Conservation (phyloP, 2,113 vertebrate genomes). For the Oreochromis tanganicae region DNA sequence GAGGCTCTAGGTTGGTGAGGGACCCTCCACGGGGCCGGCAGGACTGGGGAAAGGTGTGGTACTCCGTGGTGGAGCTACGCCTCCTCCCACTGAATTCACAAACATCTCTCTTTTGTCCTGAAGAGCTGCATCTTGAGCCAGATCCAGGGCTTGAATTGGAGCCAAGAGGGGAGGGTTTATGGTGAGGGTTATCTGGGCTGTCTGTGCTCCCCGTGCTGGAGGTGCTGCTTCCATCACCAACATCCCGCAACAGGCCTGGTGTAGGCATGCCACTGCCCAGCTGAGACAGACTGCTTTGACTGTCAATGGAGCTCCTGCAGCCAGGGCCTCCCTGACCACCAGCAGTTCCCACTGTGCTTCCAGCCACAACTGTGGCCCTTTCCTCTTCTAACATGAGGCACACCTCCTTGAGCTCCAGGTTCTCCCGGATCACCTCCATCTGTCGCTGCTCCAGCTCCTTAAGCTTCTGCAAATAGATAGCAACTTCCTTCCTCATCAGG, state of each 20-base stretch:
- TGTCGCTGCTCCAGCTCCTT: constrained; percentile 91
- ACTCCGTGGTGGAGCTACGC: constrained; percentile 84
- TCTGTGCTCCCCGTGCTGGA: constrained; percentile 91
- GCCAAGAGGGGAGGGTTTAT: constrained; percentile 77
- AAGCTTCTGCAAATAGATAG: constrained; percentile 89
- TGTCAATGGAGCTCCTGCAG: constrained; percentile 87
- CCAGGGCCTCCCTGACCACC: constrained; percentile 46
- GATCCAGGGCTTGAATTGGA: constrained; percentile 64
- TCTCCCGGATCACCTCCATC: constrained; percentile 88
- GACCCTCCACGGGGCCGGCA: constrained; percentile 67
- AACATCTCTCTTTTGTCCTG: constrained; percentile 56
- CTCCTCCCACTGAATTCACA: constrained; percentile 78
- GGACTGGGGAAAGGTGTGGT: constrained; percentile 71
- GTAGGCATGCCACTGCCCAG: constrained; percentile 43
- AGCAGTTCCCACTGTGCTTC: constrained; percentile 29
- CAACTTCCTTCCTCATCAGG: constrained; percentile 92
- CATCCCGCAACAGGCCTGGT: constrained; percentile 78
- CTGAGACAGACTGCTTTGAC: constrained; percentile 86
- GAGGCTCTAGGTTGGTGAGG: constrained; percentile 76
- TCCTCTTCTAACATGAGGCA: constrained; percentile 93
- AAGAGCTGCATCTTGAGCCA: constrained; percentile 27
- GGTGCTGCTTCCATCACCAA: constrained; percentile 92
- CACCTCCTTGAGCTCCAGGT: constrained; percentile 91
- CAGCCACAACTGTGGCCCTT: constrained; percentile 38
- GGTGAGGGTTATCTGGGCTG: constrained; percentile 85